Conservation (phyloP, 2,113 vertebrate species). For the Pachyramphus minor region DNA sequence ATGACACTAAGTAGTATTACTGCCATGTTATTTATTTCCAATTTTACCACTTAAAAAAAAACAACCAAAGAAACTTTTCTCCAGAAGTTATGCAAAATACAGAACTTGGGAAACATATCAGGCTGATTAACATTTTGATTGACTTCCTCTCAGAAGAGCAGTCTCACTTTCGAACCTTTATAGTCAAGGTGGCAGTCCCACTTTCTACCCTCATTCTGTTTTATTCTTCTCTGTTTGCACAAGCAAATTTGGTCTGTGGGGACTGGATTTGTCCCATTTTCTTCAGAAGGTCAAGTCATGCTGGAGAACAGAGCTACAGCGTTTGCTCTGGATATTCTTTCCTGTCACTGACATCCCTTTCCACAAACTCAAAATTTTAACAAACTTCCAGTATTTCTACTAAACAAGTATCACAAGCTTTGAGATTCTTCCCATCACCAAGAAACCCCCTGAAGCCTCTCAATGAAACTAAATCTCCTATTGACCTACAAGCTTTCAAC, state of each 20-base stretch:
- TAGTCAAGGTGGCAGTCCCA: neutral
- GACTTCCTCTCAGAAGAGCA: neutral
- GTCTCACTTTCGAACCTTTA: neutral
- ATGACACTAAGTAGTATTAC: neutral
- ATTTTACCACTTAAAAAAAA: neutral
- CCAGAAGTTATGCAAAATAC: neutral
- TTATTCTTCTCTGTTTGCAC: neutral
- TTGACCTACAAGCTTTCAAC: neutral
- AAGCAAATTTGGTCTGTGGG: neutral
- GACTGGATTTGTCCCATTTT: neutral
- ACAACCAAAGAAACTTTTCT: neutral
- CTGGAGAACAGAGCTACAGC: neutral
- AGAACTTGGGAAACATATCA: neutral
- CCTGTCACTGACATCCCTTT: neutral
- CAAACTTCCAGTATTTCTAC: neutral
- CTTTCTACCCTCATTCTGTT: neutral
- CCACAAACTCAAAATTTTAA: neutral
- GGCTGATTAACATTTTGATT: neutral
- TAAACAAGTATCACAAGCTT: neutral
- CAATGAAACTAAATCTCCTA: neutral
- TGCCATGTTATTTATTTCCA: neutral
- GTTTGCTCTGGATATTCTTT: neutral
- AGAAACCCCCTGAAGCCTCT: neutral
- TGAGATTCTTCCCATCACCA: neutral
- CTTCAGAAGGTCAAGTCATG: neutral